Percentiles rank a stretch among this genome's conserved stretches.
Evolutionary conservation across 2,888 invertebrate genomes (phyloP).

Genomic region (Poecilus cupreus): DNA sequence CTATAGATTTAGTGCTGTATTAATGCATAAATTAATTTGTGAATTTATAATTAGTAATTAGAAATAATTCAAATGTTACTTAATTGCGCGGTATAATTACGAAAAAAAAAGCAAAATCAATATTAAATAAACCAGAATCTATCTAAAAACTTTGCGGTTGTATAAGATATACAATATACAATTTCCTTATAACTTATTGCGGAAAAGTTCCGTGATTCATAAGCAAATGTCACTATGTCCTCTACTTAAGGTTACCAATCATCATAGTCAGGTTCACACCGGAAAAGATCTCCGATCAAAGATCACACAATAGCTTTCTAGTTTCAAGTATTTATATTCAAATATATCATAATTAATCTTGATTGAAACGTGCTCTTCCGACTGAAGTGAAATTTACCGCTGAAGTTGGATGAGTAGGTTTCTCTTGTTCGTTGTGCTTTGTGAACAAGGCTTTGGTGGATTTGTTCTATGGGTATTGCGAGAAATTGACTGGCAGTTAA

Average conservation of each 20-base stretch:
- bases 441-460: slow-evolving; percentile 22
- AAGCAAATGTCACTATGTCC: slow-evolving; percentile 32
- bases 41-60: neutral
- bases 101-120: neutral
- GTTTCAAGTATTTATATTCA: slow-evolving; percentile 25
- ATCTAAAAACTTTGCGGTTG: neutral
- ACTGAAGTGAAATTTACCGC: slow-evolving; percentile 17
- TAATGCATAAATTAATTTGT: no score
- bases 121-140: slow-evolving; percentile 8
- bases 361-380: slow-evolving; percentile 13
- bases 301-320: slow-evolving; percentile 27
- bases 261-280: neutral
- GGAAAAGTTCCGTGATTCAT: slow-evolving; percentile 11
- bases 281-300: neutral
- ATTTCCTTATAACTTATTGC: neutral
- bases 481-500: slow-evolving; percentile 10
- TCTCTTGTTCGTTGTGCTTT: slow-evolving; percentile 9
- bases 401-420: slow-evolving; percentile 7
- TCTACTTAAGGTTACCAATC: slow-evolving; percentile 7
- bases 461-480: neutral
- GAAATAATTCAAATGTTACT: neutral
- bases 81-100: no score
- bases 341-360: slow-evolving; percentile 11
- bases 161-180: no score
- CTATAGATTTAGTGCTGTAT: no score